A percentile compares a stretch with the other conserved stretches of the same genome.
phyloP scores from a whole-genome alignment of 2,888 invertebrate genomes.

The Paralinhomoeus sp. region DNA sequence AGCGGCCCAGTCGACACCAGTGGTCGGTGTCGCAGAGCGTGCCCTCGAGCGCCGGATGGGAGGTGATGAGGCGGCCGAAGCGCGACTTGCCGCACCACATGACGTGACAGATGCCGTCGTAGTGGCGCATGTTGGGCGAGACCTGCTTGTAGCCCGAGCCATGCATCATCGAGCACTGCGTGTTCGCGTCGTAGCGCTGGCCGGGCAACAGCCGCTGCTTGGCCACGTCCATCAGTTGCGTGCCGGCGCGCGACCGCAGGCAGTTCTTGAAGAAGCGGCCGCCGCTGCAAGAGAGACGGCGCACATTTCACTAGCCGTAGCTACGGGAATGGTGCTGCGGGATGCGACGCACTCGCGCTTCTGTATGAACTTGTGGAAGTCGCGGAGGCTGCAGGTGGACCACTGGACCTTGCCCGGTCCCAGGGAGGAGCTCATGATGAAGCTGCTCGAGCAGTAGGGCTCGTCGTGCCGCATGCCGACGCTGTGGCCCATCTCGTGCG shows the following conservation, averaged over 20 bases:
- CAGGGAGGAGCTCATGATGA: constrained; percentile 22
- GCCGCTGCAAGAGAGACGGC: too few species aligned
- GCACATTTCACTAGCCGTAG: too few species aligned
- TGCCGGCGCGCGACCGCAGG: constrained; percentile 15
- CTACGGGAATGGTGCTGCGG: too few species aligned
- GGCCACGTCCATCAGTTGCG: constrained; percentile 13
- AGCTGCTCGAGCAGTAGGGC: constrained; percentile 20
- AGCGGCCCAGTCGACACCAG: constrained; percentile 22
- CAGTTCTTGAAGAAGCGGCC: too few species aligned
- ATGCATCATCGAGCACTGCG: constrained; percentile 24
- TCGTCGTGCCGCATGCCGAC: constrained; percentile 26
- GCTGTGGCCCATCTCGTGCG: constrained; percentile 23
- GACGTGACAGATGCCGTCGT: constrained; percentile 24
- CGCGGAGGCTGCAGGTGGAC: constrained; percentile 22
- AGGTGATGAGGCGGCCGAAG: constrained; percentile 23
- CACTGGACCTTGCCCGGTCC: constrained; percentile 19
- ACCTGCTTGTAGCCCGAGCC: constrained; percentile 16
- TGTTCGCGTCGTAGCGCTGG: constrained; percentile 22
- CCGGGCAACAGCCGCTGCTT: constrained; percentile 18
- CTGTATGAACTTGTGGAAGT: constrained; percentile 22
- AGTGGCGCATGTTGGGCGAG: constrained; percentile 1
- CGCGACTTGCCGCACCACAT: constrained; percentile 24
- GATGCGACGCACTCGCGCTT: constrained; percentile 20
- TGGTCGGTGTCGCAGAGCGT: constrained; percentile 20
- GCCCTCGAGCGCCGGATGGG: constrained; percentile 19